Evolutionary conservation across 2,888 invertebrate species (phyloP).

Genomic region (Cantharis flavilabris): DNA sequence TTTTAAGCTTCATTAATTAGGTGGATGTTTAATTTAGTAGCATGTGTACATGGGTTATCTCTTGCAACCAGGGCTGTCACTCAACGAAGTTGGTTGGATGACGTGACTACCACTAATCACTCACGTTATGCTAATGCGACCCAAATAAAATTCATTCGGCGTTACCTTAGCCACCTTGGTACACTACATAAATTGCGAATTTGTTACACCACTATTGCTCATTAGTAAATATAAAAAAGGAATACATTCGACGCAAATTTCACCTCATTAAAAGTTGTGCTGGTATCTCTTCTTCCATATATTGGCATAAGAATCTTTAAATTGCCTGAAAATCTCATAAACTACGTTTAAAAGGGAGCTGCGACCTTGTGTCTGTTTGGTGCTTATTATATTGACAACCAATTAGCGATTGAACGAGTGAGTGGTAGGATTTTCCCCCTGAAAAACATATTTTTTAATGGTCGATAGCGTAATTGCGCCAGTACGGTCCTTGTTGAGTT

Average conservation of each 20-base stretch:
- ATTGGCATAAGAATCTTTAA: slow-evolving; percentile 24
- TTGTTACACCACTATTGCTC: slow-evolving; percentile 35
- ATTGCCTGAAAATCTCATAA: slow-evolving; percentile 28
- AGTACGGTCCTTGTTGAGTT: slow-evolving; percentile 36
- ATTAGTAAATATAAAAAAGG: slow-evolving; percentile 36
- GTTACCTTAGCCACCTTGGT: slow-evolving; percentile 23
- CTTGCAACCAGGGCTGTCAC: slow-evolving; percentile 23
- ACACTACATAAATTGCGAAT: slow-evolving; percentile 34
- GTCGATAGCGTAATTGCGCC: slow-evolving; percentile 22
- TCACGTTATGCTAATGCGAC: slow-evolving; percentile 30
- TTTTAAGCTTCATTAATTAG: slow-evolving; percentile 54
- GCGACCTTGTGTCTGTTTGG: slow-evolving; percentile 34
- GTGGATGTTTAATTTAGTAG: slow-evolving; percentile 53
- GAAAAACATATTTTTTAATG: slow-evolving; percentile 9
- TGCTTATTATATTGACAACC: slow-evolving; percentile 40
- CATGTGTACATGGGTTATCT: slow-evolving; percentile 39
- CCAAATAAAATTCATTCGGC: slow-evolving; percentile 24
- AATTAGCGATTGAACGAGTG: slow-evolving; percentile 42
- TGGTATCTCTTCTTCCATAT: slow-evolving; percentile 17
- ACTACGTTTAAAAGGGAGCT: slow-evolving; percentile 22
- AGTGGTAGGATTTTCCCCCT: slow-evolving; percentile 39
- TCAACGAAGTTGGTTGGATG: slow-evolving; percentile 24
- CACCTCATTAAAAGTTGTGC: slow-evolving; percentile 36
- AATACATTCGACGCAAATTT: slow-evolving; percentile 33
- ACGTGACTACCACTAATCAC: slow-evolving; percentile 31